Evolutionary conservation across 1,140 invertebrate genomes (phyloP), one percentile per base, ranked within the genome.

Genomic region (Lepidurus packardi): DNA sequence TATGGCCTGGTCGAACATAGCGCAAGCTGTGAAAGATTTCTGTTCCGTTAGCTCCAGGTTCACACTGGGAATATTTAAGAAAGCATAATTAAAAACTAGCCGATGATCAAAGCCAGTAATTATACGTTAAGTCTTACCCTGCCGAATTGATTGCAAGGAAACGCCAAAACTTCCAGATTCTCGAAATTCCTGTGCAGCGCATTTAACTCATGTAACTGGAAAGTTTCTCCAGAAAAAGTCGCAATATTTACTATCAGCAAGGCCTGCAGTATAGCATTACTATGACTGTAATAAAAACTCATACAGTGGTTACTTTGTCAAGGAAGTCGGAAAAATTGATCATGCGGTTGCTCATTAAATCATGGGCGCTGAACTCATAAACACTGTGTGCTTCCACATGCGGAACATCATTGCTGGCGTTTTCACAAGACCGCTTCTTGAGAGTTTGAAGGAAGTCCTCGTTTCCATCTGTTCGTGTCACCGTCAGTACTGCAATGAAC

Each of bases 1-100:
- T 86, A 45, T 86, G 83, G 10, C 89, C 89, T 7, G 89, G 89
- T 42, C 89, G 84, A n/a, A 90, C 88, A 80, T 89, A 84, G 43
- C 83, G 85, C 24, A 90, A 82, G 4, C 85, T 85, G 78, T 88
- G 87, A 76, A 86, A 80, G 74, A 89, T 88, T 83, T 89, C 89
- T 3, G 79, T 81, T 11, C 82, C 85, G 78, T 86, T 86, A 7
- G 82, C 82, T 7, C 86, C 87, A 16, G 87, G 88, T 81, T 89
- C 87, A 86, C 87, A 86, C 85, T 86, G 81, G 73, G 80, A 53
- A n/a, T 79, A 34, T 13, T 75, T 73, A 78, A 13, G 41, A 41
- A 8, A 78, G 1, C 76, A 42, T 7, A 44, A 7, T 21, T 73
- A 45, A 45, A 77, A 43, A 16, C 0, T 73, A n/a, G 7, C n/a